Evolutionary conservation across 2,113 vertebrate genomes (phyloP).

Genomic region (Albula goreensis): DNA sequence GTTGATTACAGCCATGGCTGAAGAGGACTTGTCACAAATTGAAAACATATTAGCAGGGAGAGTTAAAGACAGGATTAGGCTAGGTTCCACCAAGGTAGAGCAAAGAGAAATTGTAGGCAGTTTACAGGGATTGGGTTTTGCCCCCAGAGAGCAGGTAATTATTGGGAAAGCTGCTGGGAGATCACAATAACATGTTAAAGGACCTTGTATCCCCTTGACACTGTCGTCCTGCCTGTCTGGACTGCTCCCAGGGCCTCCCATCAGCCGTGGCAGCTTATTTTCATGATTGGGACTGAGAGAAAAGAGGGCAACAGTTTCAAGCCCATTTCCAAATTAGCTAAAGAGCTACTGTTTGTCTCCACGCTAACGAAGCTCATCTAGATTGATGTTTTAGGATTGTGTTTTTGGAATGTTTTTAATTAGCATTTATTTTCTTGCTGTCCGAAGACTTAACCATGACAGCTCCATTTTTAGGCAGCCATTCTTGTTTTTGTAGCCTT

Average conservation of each 20-base stretch:
- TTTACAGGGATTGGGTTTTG: constrained; percentile 60
- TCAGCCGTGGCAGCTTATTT: constrained; percentile 59
- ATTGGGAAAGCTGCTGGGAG: constrained; percentile 28
- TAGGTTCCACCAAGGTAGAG: constrained; percentile 37
- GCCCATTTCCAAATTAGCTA: constrained; percentile 56
- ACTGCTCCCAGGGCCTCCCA: constrained; percentile 39
- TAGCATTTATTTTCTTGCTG: constrained; percentile 16
- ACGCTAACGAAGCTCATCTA: constrained; percentile 28
- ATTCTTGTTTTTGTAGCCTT: neutral
- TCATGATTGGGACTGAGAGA: constrained; percentile 52
- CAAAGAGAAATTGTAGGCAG: constrained; percentile 65
- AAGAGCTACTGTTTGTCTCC: constrained; percentile 39
- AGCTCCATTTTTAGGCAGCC: neutral
- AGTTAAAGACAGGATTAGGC: constrained; percentile 70
- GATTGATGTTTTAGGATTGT: constrained; percentile 9
- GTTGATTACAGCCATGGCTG: constrained; percentile 71
- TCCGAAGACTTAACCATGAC: neutral
- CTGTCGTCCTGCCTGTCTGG: constrained; percentile 54
- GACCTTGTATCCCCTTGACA: constrained; percentile 27
- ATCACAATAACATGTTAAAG: constrained; percentile 28
- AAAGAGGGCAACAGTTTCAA: neutral
- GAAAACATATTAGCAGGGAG: constrained; percentile 63
- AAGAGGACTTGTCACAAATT: constrained; percentile 67
- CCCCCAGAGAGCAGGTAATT: constrained; percentile 59
- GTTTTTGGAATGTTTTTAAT: neutral